Evolutionary conservation across 2,797 vertebrate species (phyloP).

Genomic region (Sebastes kiyomatsui): DNA sequence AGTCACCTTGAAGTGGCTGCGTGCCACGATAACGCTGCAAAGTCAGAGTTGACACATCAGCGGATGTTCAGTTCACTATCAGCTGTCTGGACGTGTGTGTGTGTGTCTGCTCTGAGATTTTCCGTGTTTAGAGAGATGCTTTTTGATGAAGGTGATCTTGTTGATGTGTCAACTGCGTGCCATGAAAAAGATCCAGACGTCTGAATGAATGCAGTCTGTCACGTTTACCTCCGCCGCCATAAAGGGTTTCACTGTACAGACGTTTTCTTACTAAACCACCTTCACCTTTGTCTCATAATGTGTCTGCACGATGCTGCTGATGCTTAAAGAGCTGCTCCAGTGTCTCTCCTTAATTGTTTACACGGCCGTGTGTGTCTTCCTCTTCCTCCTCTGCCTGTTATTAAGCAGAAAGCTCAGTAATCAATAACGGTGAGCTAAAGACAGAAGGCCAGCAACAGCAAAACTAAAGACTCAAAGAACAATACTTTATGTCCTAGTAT

Average conservation of each 20-base stretch:
- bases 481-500: no score
- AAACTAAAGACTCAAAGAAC: neutral
- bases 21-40: neutral
- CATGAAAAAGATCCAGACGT: neutral
- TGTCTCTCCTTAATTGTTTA: constrained; percentile 2
- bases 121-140: constrained; percentile 13
- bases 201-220: neutral
- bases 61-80: constrained; percentile 63
- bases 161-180: constrained; percentile 20
- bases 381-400: neutral
- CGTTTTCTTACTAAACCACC: neutral
- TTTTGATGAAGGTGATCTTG: constrained; percentile 20
- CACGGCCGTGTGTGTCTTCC: neutral
- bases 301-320: neutral
- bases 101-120: constrained; percentile 9
- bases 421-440: neutral
- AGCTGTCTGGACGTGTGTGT: neutral
- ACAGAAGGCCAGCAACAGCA: neutral
- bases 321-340: neutral
- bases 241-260: neutral
- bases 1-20: constrained; percentile 33
- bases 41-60: constrained; percentile 68
- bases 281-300: constrained; percentile 21
- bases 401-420: constrained; percentile 13
- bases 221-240: neutral